Evolutionary conservation across 2,797 vertebrate species (phyloP), one percentile per base, ranked within the genome.

Genomic region (Ataeniobius toweri): DNA sequence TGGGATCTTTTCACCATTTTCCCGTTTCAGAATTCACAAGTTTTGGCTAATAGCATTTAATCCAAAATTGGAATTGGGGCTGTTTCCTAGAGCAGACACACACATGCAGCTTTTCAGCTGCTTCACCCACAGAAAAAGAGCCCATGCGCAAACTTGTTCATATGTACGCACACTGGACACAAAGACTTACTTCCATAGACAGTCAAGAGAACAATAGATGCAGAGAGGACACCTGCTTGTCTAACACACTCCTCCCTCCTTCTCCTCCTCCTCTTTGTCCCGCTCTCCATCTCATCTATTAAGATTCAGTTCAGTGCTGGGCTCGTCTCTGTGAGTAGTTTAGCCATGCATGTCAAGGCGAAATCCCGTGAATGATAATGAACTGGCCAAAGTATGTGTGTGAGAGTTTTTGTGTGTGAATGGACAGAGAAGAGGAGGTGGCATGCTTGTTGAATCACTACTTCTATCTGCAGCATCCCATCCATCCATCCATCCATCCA

Each of bases 311-410:
- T 91, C 91, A 89, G 91, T 14, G 22, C 55, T 24, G 55, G 83
- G 82, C 91, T 90, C 61, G 83, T 91, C 89, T 94, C 82, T 18
- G 76, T 94, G 93, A 92, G 93, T 92, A 84, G 92, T 92, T 93
- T 94, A 95, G 89, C 89, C 94, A 94, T 92, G 94, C 90, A 83
- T 94, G 93, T 92, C 91, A 91, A 85, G 86, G 90, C 80, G 76
- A 92, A 90, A 94, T 91, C 89, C 92, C 90, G 89, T 92, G 94
- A 95, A 95, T 95, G 90, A 92, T 91, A 95, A 96, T 94, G 92
- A 95, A 94, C 90, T 88, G 74, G 74, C 89, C 50, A 77, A 69
- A 85, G 65, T 65, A 22, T 55, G 53, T 80, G 79, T 69, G 78
- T 78, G 86, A 82, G 82, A 78, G 88, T 83, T 83, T 53, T 77